Percentiles rank a stretch among this genome's conserved stretches.
These are phyloP conservation scores for Drosophila cardini DNA, from an alignment of 1,140 invertebrate species.

Conservation along the genomic window DNA sequence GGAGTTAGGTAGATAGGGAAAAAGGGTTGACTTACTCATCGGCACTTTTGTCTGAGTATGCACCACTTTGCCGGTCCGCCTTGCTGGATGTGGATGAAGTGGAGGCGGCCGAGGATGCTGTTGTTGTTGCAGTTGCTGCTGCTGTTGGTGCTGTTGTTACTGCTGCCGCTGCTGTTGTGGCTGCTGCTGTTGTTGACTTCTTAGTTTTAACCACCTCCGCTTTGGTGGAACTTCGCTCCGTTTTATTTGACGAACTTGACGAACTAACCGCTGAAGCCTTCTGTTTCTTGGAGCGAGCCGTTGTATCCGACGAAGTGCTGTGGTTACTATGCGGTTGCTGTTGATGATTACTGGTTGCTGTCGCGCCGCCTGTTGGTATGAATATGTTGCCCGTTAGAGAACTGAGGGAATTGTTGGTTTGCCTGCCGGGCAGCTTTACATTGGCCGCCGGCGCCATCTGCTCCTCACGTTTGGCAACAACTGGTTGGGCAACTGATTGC, in stretches of 20 bases:
- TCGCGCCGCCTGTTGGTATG: conserved; percentile 85
- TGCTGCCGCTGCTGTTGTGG: conserved; percentile 20
- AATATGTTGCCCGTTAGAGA: conserved; percentile 93
- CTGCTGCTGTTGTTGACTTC: conserved; percentile 39
- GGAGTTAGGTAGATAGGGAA: neutral
- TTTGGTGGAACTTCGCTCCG: conserved; percentile 56
- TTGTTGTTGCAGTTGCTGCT: conserved; percentile 16
- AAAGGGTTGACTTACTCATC: conserved; percentile 72
- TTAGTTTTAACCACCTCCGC: conserved; percentile 54
- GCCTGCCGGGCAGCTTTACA: conserved; percentile 88
- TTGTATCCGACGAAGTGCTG: conserved; percentile 10
- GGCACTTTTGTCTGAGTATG: conserved; percentile 78
- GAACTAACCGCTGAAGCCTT: conserved; percentile 47
- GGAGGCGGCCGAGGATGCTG: conserved; percentile 63
- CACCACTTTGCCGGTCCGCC: conserved; percentile 63
- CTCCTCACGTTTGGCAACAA: conserved; percentile 46
- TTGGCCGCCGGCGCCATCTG: conserved; percentile 84
- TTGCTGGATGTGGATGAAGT: conserved; percentile 62
- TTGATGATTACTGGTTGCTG: conserved; percentile 22
- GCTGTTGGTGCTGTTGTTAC: conserved; percentile 30
- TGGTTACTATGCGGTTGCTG: conserved; percentile 45
- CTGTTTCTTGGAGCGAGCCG: conserved; percentile 66
- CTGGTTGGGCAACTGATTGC: conserved; percentile 19
- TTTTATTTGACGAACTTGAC: conserved; percentile 36
- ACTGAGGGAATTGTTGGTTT: conserved; percentile 94